These are phyloP conservation scores for Diarsia mendica DNA, from an alignment of 2,888 invertebrate genomes.

Conservation along the genomic window DNA sequence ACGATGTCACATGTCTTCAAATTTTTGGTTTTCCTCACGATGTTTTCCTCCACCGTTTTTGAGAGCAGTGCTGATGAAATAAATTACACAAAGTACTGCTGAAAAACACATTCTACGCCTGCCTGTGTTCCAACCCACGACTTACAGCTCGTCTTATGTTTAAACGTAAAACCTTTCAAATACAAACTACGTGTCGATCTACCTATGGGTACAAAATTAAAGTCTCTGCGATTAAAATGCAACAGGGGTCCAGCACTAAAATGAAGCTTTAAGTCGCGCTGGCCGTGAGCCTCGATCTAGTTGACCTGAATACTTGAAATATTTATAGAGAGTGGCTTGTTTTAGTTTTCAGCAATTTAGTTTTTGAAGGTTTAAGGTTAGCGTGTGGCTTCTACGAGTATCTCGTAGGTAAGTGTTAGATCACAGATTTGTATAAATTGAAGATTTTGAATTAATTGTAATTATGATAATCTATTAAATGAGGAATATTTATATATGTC, in stretches of 20 bases:
- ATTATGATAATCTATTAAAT: too few relatives aligned
- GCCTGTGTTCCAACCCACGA: too few relatives aligned
- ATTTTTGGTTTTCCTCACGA: too few relatives aligned
- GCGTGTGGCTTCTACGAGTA: too few relatives aligned
- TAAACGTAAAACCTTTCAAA: neutral
- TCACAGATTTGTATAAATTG: neutral
- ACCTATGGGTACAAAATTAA: neutral
- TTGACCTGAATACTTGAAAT: constrained; percentile 19
- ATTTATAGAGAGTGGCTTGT: constrained; percentile 22
- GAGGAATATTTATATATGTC: too few relatives aligned
- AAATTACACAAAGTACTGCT: too few relatives aligned
- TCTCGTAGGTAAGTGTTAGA: neutral
- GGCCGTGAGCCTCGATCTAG: neutral
- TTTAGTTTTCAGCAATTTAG: neutral
- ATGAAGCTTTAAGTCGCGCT: neutral
- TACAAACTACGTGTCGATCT: neutral
- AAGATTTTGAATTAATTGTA: too few relatives aligned
- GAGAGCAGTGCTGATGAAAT: too few relatives aligned
- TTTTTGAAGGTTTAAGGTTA: neutral
- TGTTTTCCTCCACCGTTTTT: too few relatives aligned
- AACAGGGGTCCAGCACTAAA: constrained; percentile 19
- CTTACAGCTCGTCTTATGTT: too few relatives aligned
- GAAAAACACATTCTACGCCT: too few relatives aligned
- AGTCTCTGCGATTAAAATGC: constrained; percentile 27
- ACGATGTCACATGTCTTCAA: too few relatives aligned